These are phyloP conservation scores for Tricholauxania praeusta DNA, from an alignment of 2,888 invertebrate species.

Conservation along the genomic window DNA sequence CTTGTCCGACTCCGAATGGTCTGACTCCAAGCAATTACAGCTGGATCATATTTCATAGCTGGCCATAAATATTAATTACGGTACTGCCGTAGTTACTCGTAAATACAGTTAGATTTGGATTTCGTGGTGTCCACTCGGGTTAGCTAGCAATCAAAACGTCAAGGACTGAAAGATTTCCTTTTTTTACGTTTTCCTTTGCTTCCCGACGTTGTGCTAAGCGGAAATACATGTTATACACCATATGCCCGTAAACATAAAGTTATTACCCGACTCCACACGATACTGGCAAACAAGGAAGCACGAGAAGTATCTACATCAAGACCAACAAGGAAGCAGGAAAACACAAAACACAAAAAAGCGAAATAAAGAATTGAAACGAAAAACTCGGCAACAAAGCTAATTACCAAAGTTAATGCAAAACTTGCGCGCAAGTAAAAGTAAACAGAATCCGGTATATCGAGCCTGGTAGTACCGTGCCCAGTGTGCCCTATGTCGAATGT, in stretches of 20 bases:
- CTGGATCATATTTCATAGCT: slow-evolving; percentile 6
- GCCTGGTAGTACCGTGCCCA: too few relatives aligned
- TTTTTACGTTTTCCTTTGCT: neutral
- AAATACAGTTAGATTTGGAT: too few relatives aligned
- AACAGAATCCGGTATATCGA: neutral
- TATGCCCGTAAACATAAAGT: slow-evolving; percentile 10
- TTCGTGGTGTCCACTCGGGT: too few relatives aligned
- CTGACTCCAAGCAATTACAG: neutral
- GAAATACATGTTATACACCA: slow-evolving; percentile 7
- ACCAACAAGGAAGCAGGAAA: slow-evolving; percentile 1
- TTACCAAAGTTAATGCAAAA: slow-evolving; percentile 30
- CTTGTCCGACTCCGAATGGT: too few relatives aligned
- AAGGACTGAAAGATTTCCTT: too few relatives aligned
- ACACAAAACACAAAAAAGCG: neutral
- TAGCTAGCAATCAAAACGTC: too few relatives aligned
- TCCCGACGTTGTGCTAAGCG: neutral
- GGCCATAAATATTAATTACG: slow-evolving; percentile 12
- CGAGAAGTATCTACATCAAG: too few relatives aligned
- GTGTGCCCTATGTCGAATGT: too few relatives aligned
- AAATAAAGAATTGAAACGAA: slow-evolving; percentile 1
- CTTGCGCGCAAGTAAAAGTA: slow-evolving; percentile 16
- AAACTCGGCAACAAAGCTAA: slow-evolving; percentile 31
- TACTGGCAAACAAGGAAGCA: too few relatives aligned
- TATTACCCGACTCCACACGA: neutral
- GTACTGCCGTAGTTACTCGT: neutral